Base-by-base conservation (phyloP, 1,140 invertebrate species). In the Philopotamus ludificatus region DNA sequence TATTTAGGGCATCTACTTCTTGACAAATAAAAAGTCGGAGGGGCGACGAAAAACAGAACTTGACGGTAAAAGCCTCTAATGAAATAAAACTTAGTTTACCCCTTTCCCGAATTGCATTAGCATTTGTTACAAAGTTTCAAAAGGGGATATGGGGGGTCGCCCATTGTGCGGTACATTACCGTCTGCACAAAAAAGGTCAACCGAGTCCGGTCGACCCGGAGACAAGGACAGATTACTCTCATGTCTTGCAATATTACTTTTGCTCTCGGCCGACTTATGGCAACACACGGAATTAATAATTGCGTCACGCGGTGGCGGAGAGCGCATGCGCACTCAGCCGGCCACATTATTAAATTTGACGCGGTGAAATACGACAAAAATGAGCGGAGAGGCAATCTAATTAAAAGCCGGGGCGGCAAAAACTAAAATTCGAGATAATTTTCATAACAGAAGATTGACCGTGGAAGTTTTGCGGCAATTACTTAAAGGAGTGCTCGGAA, bases 401-500 rank as follows among this genome's bases (percentile, higher is more conserved):
- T 57, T 57, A 57, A 57, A 57, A 57, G 42, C 26, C 21, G 54
- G 51, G n/a, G 15, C 34, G 54, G 34, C 34, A 42, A 57, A 57
- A 57, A 28, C 42, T 57, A 57, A n/a, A n/a, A 57, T 57, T 57
- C 54, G n/a, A 57, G 54, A 57, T 57, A 57, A 57, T 57, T 57
- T 57, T 57, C 54, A 57, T 57, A 57, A 57, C 54, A 57, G 54
- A 57, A 57, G 54, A 57, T 57, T 57, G 54, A 57, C 54, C 54
- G 54, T 57, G 54, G 54, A 57, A 57, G 54, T 57, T 57, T 42
- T 42, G 54, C 54, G 42, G 54, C 54, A 57, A 57, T 57, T 57
- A 57, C 54, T 57, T 57, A 41, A 57, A 57, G 54, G 54, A 57
- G 54, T 57, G 54, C 54, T 57, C 54, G 54, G 39, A 57, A 57